phyloP scores from a whole-genome alignment of 2,888 invertebrate species.

The Ashinkailepas kermadecensis region DNA sequence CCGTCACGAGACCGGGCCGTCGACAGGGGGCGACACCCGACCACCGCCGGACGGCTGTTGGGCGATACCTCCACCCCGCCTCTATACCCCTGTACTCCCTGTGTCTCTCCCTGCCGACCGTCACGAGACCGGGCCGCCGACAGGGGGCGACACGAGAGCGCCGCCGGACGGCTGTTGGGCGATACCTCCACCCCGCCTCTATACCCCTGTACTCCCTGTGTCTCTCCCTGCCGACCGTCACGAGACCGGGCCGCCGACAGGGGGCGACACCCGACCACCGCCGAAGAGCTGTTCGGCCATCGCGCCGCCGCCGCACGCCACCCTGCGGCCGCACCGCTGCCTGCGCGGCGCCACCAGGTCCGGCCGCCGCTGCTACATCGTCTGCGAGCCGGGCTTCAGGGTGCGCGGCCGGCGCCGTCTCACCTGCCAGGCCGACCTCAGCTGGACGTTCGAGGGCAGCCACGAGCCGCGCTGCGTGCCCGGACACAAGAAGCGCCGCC shows the following conservation, averaged over 20 bases:
- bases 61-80: background rate
- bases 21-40: background rate
- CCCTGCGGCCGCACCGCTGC: slow-evolving; percentile 21
- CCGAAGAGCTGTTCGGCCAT: background rate
- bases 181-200: background rate
- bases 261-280: background rate
- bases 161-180: background rate
- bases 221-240: background rate
- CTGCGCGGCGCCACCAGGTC: slow-evolving; percentile 13
- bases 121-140: background rate
- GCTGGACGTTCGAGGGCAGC: slow-evolving; percentile 23
- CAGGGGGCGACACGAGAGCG: background rate
- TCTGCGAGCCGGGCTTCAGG: slow-evolving; percentile 47
- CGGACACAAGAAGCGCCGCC: too few species aligned
- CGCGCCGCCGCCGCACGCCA: slow-evolving; percentile 22
- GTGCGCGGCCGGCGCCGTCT: slow-evolving; percentile 40
- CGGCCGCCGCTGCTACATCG: slow-evolving; percentile 44
- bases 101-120: background rate
- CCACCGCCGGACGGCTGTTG: background rate
- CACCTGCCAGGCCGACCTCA: slow-evolving; percentile 38
- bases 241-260: background rate
- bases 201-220: background rate
- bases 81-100: too few species aligned
- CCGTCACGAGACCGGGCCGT: background rate
- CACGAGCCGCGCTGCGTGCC: slow-evolving; percentile 10